Evolutionary conservation across 2,113 vertebrate genomes (phyloP).

Genomic region (Bubo bubo): DNA sequence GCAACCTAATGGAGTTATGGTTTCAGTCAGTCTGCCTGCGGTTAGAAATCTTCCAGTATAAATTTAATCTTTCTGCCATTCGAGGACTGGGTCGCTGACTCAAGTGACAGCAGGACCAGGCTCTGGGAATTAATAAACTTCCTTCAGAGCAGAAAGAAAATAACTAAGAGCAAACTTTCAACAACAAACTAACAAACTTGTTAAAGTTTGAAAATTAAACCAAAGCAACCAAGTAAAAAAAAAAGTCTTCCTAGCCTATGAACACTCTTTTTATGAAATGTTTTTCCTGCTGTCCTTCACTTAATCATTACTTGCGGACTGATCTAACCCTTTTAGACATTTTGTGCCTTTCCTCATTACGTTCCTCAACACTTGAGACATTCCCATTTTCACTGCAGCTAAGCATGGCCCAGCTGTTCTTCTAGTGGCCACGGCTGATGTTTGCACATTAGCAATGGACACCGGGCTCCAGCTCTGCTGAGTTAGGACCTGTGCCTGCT

Average conservation of each 20-base stretch:
- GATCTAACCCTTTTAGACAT: not conserved
- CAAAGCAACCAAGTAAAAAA: not conserved
- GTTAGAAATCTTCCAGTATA: not conserved
- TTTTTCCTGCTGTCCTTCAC: not conserved
- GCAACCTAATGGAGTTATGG: not conserved
- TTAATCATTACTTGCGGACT: not conserved
- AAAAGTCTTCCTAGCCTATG: not conserved
- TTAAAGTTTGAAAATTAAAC: not conserved
- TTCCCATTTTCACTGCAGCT: not conserved
- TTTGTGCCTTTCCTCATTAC: not conserved
- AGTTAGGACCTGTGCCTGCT: not conserved
- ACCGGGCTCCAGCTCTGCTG: not conserved
- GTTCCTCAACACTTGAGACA: not conserved
- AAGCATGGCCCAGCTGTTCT: not conserved
- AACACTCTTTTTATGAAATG: not conserved
- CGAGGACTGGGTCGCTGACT: not conserved
- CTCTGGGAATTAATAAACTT: not conserved
- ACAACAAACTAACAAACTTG: not conserved
- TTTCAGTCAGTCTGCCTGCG: not conserved
- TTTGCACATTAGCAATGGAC: not conserved
- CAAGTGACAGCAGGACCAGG: not conserved
- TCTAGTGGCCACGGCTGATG: rapidly evolving
- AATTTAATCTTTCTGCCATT: not conserved
- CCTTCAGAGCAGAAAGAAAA: not conserved
- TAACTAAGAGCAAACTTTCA: not conserved